Evolutionary conservation across 2,888 invertebrate genomes (phyloP).

Genomic region (Fragum whitleyi): DNA sequence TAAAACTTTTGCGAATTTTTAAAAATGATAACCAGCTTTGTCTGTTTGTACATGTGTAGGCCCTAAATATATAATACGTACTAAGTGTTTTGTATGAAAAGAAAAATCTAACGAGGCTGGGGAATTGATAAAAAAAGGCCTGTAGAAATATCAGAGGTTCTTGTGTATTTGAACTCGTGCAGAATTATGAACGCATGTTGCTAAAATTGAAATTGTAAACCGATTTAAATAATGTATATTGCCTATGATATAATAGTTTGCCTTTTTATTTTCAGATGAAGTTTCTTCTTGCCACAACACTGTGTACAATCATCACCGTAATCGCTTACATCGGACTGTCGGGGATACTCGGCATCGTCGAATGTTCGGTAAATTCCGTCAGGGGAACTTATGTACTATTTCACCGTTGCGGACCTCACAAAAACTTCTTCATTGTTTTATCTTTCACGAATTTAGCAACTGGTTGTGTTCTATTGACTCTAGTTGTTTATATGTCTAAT

Average conservation of each 20-base stretch:
- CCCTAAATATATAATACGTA: too few species aligned
- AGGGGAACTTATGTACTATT: neutral
- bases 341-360: slow-evolving; percentile 16
- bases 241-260: neutral
- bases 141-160: too few species aligned
- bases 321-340: slow-evolving; percentile 8
- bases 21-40: too few species aligned
- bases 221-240: too few species aligned
- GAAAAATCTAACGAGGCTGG: too few species aligned
- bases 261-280: slow-evolving; percentile 1
- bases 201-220: too few species aligned
- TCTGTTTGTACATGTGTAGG: too few species aligned
- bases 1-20: too few species aligned
- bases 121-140: too few species aligned
- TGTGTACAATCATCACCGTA: slow-evolving; percentile 15
- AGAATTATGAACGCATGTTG: too few species aligned
- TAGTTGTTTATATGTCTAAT: slow-evolving; percentile 9
- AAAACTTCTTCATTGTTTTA: slow-evolving; percentile 4
- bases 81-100: too few species aligned
- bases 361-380: neutral
- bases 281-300: neutral
- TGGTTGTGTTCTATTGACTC: slow-evolving; percentile 7
- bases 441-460: slow-evolving; percentile 8
- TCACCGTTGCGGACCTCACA: slow-evolving; percentile 15
- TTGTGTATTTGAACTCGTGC: too few species aligned